A percentile compares a stretch with the other conserved stretches of the same genome.
phyloP scores from a whole-genome alignment of 2,113 vertebrate genomes.

The Rhipidura dahli region DNA sequence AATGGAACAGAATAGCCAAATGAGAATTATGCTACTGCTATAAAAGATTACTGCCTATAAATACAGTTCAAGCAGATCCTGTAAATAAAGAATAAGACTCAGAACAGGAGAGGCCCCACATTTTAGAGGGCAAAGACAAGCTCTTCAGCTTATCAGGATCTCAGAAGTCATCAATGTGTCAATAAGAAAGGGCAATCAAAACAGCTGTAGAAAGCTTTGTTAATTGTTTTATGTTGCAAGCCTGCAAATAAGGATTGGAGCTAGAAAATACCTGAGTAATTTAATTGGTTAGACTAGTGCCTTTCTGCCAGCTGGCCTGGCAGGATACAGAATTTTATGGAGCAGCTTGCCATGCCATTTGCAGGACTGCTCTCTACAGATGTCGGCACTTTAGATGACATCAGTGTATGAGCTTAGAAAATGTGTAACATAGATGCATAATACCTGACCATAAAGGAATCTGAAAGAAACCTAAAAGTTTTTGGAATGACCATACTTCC shows the following conservation, averaged over 20 bases:
- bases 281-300: background rate
- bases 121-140: background rate
- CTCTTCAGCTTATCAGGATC: background rate
- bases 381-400: background rate
- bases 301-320: background rate
- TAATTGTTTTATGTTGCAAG: background rate
- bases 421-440: background rate
- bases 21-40: background rate
- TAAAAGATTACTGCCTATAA: background rate
- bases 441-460: fast-evolving
- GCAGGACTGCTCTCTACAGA: background rate
- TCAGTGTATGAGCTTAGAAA: background rate
- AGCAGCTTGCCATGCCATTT: constrained; percentile 2
- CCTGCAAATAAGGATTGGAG: background rate
- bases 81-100: background rate
- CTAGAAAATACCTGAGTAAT: background rate
- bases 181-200: background rate
- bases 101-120: background rate
- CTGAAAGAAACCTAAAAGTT: background rate
- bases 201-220: background rate
- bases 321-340: background rate
- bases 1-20: background rate
- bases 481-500: background rate
- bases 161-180: background rate
- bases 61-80: background rate